Evolutionary conservation across 1,140 invertebrate species (phyloP), one percentile per base, ranked within the genome.

Genomic region (Aradophagus sp.): DNA sequence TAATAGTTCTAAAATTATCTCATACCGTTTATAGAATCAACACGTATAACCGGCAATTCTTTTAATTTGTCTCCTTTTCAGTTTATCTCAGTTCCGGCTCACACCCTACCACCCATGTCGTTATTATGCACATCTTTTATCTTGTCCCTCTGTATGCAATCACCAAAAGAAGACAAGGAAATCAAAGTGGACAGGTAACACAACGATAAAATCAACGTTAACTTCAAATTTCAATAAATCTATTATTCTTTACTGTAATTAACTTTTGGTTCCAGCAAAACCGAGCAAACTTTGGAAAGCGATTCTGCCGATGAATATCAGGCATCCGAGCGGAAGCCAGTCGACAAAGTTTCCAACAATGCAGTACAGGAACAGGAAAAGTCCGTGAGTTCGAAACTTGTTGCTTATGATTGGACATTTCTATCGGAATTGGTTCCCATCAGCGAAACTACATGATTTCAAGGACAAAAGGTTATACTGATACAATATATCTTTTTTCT

Each of bases 41-140:
- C 35, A 17, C 14, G 17, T 3, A 6, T 41, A 6, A 32, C 13
- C 16, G 17, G 34, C 8, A 8, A 31, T 10, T 35, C 2, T 16
- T 26, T 31, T 50, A n/a, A 15, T 41, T 19, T 41, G 4, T 36
- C 32, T 10, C 15, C 19, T 52, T 65, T 87, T 68, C 76, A 88
- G 87, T 78, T 88, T 66, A 75, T 88, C 48, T 86, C 87, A 12
- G 77, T 81, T 27, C 82, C 88, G 38, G 82, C 87, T 47, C 87
- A 88, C 70, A 89, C 88, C 32, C 77, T 88, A 73, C 84, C 87
- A 11, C 84, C 86, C 12, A 84, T 88, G 82, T 84, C 81, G 65
- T 65, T 86, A 61, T 66, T 85, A 5, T 88, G 86, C 62, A 78
- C 78, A 36, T 80, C 86, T 34, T 84, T 88, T 61, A 75, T 87